Evolutionary conservation across 2,797 vertebrate genomes (phyloP).

Genomic region (Apodemus agrarius): DNA sequence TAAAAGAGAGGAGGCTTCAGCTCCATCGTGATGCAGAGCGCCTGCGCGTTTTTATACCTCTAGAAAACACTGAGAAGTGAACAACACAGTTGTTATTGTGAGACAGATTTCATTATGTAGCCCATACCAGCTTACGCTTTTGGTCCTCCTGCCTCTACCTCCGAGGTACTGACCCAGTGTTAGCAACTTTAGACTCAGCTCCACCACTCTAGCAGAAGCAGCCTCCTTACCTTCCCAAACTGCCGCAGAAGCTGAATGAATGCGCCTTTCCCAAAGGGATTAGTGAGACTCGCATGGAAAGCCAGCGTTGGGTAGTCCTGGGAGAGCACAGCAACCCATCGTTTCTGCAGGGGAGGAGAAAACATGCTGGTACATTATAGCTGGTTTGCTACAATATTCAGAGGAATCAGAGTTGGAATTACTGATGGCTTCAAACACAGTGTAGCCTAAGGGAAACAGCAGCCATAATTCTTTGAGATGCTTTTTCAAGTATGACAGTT

Average conservation of each 20-base stretch:
- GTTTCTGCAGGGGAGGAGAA: constrained; percentile 89
- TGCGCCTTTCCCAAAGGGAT: constrained; percentile 98
- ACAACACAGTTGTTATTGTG: neutral
- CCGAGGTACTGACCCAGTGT: neutral
- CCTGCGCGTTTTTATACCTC: neutral
- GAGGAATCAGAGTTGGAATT: constrained; percentile 39
- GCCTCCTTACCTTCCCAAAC: constrained; percentile 95
- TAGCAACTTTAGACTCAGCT: neutral
- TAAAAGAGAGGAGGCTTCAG: neutral
- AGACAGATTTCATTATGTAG: neutral
- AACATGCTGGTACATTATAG: neutral
- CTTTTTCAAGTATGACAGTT: constrained; percentile 71
- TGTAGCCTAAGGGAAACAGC: constrained; percentile 31
- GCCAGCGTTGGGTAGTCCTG: constrained; percentile 97
- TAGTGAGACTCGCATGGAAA: constrained; percentile 98
- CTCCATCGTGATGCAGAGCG: neutral
- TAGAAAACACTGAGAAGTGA: neutral
- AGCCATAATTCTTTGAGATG: constrained; percentile 74
- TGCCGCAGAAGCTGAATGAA: constrained; percentile 98
- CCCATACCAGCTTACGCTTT: neutral
- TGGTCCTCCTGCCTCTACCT: neutral
- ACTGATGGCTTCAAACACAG: constrained; percentile 54
- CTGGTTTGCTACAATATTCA: constrained; percentile 49
- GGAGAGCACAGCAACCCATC: constrained; percentile 97
- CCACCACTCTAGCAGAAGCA: neutral